Evolutionary conservation across 2,113 vertebrate genomes (phyloP), one percentile per base, ranked within the genome.

Genomic region (Rhabdornis inornatus): DNA sequence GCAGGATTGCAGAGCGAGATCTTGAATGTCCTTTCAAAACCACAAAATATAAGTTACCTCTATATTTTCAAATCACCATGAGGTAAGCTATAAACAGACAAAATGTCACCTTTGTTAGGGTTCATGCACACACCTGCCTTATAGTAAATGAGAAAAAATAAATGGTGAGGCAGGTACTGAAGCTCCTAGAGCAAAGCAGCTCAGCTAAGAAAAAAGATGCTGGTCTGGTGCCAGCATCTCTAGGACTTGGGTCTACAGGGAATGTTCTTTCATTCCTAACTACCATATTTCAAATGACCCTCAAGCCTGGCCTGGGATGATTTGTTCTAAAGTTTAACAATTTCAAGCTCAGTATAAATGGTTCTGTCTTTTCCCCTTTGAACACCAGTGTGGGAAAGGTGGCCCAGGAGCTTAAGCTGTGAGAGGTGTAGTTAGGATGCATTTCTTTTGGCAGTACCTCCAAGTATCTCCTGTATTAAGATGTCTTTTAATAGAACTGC

Each of bases 381-480:
- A 93, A 88, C 30, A 59, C 13, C 45, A 77, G 52, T 35, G 72
- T 84, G 80, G 85, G 76, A 93, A 95, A 93, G 83, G 88, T 90
- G 60, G 64, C n/a, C 83, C 30, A 78, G 74, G 79, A 93, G 85
- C 68, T 17, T 83, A 71, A 95, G 30, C 52, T 15, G 16, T 35
- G 42, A 91, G 47, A 96, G 24, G 6, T 52, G 60, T 30, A 80
- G 53, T 85, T 57, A 61, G 63, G 66, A 76, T 39, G 69, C 7
- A 2, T 76, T 93, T 85, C 75, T 89, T 87, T 93, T 70, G 75
- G 87, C 75, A 74, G 52, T 21, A 70, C 35, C 39, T 77, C 84
- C 66, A 83, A 80, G 53, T 70, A 65, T 42, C 55, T 76, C 78
- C 84, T 65, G 28, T 63, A 57, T 72, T 85, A 83, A 89, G 66